Base-by-base conservation (phyloP, 2,113 vertebrate species). In the Sylvietta virens region DNA sequence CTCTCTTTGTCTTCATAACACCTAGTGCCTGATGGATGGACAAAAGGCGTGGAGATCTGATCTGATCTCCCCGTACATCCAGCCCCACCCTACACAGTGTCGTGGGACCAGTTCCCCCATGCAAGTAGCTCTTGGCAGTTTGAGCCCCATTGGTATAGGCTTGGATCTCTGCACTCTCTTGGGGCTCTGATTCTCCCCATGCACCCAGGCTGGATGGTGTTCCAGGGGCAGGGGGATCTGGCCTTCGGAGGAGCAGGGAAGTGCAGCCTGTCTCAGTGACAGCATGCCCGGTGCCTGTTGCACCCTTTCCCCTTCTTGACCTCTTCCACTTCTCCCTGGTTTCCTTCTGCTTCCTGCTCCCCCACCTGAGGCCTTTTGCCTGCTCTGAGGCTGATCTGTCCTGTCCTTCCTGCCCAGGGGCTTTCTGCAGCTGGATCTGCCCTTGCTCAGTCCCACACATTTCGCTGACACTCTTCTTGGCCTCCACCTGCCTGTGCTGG, bases 271-370 rank as follows among this genome's bases (percentile, higher is more conserved):
- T n/a, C 22, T 19, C 28, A 14, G 26, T 54, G n/a, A 22, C 60
- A 26, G 15, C 27, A 20, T 11, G 18, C 11, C 54, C 15, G 4
- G 3, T 57, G 40, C 47, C 67, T 76, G 11, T 57, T 42, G 26
- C 56, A 39, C 13, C 18, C 11, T 53, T 72, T 81, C 0, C 0
- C 1, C 0, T 47, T 67, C 20, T 23, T 23, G 21, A 39, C 26
- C 37, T 51, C n/a, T 54, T 56, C 40, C 26, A 42, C 30, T 66
- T 80, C 35, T 66, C 33, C 42, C 18, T 13, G 1, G 3, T 31
- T 70, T 74, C 31, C 28, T 56, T 28, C 24, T 42, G 48, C n/a
- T 70, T 70, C 27, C 27, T 53, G 33, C 50, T 87, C 13, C 2
- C 2, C 7, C 20, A 13, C 11, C 5, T 17, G 16, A 33, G 42